A percentile compares a stretch with the other conserved stretches of the same genome.
Conservation (phyloP, 1,140 invertebrate species). For the Steinernema feltiae region DNA sequence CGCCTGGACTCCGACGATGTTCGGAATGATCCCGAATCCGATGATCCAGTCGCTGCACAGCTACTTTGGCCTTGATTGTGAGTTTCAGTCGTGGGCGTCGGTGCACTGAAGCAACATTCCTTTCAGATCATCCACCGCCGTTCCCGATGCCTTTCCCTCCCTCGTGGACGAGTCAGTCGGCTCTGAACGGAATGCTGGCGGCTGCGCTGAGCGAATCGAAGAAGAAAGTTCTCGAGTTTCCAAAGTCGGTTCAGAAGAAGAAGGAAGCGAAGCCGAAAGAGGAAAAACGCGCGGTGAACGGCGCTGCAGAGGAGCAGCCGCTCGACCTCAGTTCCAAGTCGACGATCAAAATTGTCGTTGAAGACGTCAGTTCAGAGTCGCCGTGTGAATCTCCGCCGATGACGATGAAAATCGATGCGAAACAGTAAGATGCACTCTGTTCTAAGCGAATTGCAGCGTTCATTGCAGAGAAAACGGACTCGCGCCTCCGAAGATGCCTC, state of each 20-base stretch:
- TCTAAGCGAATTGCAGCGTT: not conserved
- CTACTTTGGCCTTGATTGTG: constrained; percentile 1
- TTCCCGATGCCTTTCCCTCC: constrained; percentile 1
- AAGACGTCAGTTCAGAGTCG: constrained; percentile 7
- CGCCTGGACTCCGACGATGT: constrained; percentile 1
- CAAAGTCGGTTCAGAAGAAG: not conserved
- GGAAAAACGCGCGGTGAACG: not conserved
- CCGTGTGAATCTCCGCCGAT: constrained; percentile 16
- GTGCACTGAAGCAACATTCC: no score
- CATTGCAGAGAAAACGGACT: constrained; percentile 14
- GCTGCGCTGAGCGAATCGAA: not conserved
- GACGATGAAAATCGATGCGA: constrained; percentile 17
- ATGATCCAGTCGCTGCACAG: constrained; percentile 7
- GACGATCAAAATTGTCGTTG: not conserved
- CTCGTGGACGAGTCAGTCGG: not conserved
- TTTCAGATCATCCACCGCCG: not conserved
- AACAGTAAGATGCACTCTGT: constrained; percentile 18
- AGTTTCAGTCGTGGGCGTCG: not conserved
- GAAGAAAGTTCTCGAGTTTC: not conserved
- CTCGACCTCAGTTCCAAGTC: constrained; percentile 28
- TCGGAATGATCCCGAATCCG: constrained; percentile 8
- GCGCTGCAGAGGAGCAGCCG: constrained; percentile 17
- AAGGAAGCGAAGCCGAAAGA: not conserved
- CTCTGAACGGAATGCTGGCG: constrained; percentile 2
- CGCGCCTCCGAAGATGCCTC: not conserved